These are phyloP conservation scores for Etheostoma perlongum DNA, from an alignment of 2,797 vertebrate species.

Conservation along the genomic window DNA sequence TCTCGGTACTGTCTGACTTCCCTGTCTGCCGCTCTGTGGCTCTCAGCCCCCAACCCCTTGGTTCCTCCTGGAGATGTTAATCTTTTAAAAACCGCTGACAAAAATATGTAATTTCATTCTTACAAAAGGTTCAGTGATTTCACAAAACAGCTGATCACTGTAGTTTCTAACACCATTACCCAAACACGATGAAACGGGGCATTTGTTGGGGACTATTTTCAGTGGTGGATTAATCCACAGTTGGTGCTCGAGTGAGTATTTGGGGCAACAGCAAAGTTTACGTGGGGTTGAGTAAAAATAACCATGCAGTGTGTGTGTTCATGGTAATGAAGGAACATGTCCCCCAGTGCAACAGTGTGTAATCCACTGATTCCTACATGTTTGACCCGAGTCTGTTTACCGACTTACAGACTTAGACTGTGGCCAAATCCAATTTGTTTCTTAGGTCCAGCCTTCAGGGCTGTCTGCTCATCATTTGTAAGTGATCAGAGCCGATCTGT, in stretches of 20 bases:
- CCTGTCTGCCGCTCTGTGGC: background rate
- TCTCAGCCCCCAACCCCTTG: background rate
- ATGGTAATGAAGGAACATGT: background rate
- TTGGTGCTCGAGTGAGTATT: background rate
- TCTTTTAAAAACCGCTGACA: background rate
- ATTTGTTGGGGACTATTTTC: background rate
- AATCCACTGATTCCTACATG: background rate
- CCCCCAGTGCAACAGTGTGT: background rate
- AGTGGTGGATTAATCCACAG: background rate
- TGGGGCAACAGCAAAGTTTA: background rate
- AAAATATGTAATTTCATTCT: background rate
- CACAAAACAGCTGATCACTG: too few species aligned
- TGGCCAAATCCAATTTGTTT: slow-evolving; percentile 23
- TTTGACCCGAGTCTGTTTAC: slow-evolving; percentile 6
- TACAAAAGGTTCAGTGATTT: background rate
- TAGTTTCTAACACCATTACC: too few species aligned
- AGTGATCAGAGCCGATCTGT: slow-evolving; percentile 5
- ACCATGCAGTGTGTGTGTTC: background rate
- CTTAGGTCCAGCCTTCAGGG: background rate
- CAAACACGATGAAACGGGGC: too few species aligned
- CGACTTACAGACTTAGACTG: slow-evolving; percentile 8
- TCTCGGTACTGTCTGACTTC: too few species aligned
- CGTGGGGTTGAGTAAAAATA: background rate
- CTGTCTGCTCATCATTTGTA: slow-evolving; percentile 1
- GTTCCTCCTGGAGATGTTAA: background rate